Percentiles rank a stretch among this genome's conserved stretches.
Conservation (phyloP, 2,888 invertebrate species). For the Thymelicus sylvestris region DNA sequence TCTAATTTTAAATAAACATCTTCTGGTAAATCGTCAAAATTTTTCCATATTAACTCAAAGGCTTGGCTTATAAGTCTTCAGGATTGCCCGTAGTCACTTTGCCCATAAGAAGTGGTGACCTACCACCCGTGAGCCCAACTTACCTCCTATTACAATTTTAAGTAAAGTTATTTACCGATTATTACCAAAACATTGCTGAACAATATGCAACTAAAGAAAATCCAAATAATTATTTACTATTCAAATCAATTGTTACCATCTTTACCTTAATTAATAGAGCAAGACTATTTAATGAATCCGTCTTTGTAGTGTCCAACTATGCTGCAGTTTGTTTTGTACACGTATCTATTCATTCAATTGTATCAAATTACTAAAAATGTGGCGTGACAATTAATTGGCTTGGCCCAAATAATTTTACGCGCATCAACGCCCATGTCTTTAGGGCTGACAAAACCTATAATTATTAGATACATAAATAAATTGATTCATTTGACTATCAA, state of each 20-base stretch:
- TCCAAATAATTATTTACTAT: too few relatives aligned
- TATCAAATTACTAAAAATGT: conserved; percentile 22
- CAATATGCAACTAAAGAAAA: too few relatives aligned
- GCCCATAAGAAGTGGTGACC: too few relatives aligned
- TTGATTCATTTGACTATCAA: neutral
- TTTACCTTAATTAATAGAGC: conserved; percentile 12
- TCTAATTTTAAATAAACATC: too few relatives aligned
- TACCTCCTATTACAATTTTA: too few relatives aligned
- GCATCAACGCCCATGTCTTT: conserved; percentile 18
- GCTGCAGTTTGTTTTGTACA: neutral
- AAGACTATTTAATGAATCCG: conserved; percentile 4
- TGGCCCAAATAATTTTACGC: conserved; percentile 29
- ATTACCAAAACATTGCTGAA: too few relatives aligned
- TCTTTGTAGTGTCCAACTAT: neutral
- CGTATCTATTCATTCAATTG: conserved; percentile 12
- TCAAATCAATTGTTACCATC: neutral
- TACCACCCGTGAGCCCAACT: too few relatives aligned
- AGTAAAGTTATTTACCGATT: too few relatives aligned
- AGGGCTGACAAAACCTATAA: neutral
- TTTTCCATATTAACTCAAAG: too few relatives aligned
- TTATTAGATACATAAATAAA: neutral
- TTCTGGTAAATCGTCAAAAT: too few relatives aligned
- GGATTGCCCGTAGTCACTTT: too few relatives aligned
- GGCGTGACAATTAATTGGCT: conserved; percentile 33
- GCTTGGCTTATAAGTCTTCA: too few relatives aligned